A percentile compares a stretch with the other conserved stretches of the same genome.
These are phyloP conservation scores for Galerucella pusilla DNA, from an alignment of 2,888 invertebrate genomes.

Conservation along the genomic window DNA sequence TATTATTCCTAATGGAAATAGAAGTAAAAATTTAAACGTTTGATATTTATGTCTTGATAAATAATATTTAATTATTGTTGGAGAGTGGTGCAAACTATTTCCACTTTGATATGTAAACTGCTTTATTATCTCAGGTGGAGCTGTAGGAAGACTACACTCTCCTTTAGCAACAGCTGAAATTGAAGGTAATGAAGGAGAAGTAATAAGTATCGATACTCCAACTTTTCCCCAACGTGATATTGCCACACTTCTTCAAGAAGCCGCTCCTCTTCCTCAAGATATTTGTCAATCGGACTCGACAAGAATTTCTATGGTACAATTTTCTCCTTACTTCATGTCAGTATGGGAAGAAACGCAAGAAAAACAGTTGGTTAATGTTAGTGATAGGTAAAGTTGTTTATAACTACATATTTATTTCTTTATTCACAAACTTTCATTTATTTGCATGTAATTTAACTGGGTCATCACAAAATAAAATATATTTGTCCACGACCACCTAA, in stretches of 20 bases:
- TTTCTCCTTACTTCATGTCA: slow-evolving; percentile 69
- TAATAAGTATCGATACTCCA: slow-evolving; percentile 82
- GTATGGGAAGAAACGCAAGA: slow-evolving; percentile 70
- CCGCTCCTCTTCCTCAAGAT: slow-evolving; percentile 67
- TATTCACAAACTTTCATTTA: slow-evolving; percentile 16
- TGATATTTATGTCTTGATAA: too few relatives aligned
- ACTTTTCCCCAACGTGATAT: slow-evolving; percentile 77
- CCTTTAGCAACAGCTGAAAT: slow-evolving; percentile 80
- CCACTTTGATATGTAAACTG: too few relatives aligned
- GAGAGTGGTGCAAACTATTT: too few relatives aligned
- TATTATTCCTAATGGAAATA: neutral
- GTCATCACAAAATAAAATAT: too few relatives aligned
- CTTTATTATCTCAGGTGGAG: slow-evolving; percentile 62
- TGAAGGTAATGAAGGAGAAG: slow-evolving; percentile 84
- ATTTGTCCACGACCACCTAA: too few relatives aligned
- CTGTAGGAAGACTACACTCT: slow-evolving; percentile 69
- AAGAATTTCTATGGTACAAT: slow-evolving; percentile 58
- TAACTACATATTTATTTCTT: slow-evolving; percentile 44
- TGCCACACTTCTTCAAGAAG: slow-evolving; percentile 77
- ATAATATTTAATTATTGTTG: too few relatives aligned
- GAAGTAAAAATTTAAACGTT: too few relatives aligned
- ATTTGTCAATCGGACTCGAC: slow-evolving; percentile 54
- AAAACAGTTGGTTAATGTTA: slow-evolving; percentile 28
- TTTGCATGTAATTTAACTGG: neutral
- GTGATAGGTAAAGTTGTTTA: slow-evolving; percentile 23